Evolutionary conservation across 64 coral and sea anemone species (phyloP).

Genomic region (Anthopleura sola): DNA sequence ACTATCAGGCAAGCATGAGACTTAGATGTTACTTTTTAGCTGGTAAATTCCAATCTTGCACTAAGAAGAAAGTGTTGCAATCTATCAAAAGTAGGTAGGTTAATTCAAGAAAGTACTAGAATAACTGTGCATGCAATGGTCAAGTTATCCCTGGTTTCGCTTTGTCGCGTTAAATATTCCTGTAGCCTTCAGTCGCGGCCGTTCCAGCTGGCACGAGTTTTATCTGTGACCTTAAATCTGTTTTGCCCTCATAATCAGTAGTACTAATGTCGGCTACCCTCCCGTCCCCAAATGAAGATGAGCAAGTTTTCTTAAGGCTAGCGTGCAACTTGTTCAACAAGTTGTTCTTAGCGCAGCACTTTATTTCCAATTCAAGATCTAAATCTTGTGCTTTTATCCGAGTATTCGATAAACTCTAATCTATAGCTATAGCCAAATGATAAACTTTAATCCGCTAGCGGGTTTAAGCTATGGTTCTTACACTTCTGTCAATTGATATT

Average conservation of each 20-base stretch:
- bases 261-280: neutral
- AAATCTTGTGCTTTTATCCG: constrained; percentile 1
- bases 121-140: too few relatives aligned
- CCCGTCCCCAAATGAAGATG: neutral
- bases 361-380: constrained; percentile 17
- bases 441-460: neutral
- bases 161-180: too few relatives aligned
- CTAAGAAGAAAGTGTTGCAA: too few relatives aligned
- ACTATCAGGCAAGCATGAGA: too few relatives aligned
- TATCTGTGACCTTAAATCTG: neutral
- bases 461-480: neutral
- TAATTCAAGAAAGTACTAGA: too few relatives aligned
- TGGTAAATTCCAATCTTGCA: too few relatives aligned
- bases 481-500: constrained; percentile 7
- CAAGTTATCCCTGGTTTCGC: neutral
- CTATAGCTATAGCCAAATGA: neutral
- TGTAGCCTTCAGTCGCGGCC: too few relatives aligned
- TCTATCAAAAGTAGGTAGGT: too few relatives aligned
- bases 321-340: neutral
- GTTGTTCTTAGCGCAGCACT: neutral
- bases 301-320: neutral
- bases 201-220: neutral
- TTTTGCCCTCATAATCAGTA: neutral
- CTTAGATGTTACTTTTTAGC: too few relatives aligned
- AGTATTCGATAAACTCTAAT: constrained; percentile 10